These are phyloP conservation scores for Eumaeus atala DNA, from an alignment of 1,140 invertebrate species.

Conservation along the genomic window DNA sequence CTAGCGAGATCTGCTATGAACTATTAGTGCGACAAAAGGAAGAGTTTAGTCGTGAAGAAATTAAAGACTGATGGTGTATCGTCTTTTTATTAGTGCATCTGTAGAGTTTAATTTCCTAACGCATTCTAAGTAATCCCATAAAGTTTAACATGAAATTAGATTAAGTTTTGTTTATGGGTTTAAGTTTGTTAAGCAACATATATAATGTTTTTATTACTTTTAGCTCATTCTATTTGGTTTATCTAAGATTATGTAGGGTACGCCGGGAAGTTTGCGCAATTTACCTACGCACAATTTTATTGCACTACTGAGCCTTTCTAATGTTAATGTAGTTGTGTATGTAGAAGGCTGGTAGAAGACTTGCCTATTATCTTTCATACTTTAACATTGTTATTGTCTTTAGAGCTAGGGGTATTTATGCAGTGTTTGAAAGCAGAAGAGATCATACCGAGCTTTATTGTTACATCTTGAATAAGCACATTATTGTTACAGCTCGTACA, in stretches of 20 bases:
- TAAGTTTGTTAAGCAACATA: background rate
- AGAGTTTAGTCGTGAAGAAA: background rate
- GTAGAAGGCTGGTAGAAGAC: no score
- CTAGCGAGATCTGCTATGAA: background rate
- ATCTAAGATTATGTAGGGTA: background rate
- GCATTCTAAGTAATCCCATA: background rate
- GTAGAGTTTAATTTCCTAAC: conserved; percentile 1
- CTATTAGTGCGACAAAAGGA: background rate
- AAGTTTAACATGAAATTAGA: background rate
- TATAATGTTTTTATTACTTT: background rate
- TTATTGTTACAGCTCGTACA: no score
- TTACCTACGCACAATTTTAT: background rate
- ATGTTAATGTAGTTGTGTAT: no score
- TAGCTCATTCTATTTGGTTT: background rate
- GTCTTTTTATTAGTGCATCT: conserved; percentile 4
- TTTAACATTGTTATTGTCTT: no score
- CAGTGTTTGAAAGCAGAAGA: no score
- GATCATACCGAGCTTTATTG: no score
- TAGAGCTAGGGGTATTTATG: no score
- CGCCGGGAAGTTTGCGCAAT: conserved; percentile 6
- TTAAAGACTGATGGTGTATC: conserved; percentile 7
- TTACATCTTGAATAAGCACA: no score
- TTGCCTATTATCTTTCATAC: no score
- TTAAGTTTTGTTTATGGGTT: background rate
- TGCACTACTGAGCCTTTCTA: no score